Evolutionary conservation across 2,797 vertebrate species (phyloP), one percentile per base, ranked within the genome.

Genomic region (Etheostoma perlongum): DNA sequence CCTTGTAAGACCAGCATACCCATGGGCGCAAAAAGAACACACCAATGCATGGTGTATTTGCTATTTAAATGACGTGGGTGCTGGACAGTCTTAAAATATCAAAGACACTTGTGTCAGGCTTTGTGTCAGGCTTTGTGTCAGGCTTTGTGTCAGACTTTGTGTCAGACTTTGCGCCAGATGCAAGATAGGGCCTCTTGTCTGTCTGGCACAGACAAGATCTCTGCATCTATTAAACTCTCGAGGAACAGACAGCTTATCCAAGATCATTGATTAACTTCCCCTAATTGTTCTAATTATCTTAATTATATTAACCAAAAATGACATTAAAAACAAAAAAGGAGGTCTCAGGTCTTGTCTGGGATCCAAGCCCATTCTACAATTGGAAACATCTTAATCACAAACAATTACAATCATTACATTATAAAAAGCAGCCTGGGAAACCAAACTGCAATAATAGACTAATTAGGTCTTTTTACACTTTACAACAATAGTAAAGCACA

Each of bases 201-300:
- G 36, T 36, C 36, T 40, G 74, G 49, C 73, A 58, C 57, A 85
- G 78, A 78, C 82, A 75, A 83, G 78, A 74, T 63, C 81, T 81
- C 78, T 79, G 76, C 74, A 77, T 84, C 71, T 74, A 70, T 82
- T 85, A 72, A 72, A 81, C 66, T 88, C 62, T 36, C 58, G 57
- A 52, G 70, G 68, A 85, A 72, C 62, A 74, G 57, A 75, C 52
- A 79, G 67, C 60, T 68, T 54, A 71, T 76, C 86, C 64, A 71
- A 70, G 48, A 42, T 53, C 51, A 60, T 78, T 82, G 71, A 86
- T 85, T 67, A 81, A 59, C 47, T 59, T 61, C 59, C 69, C 51
- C 52, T 81, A 69, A 88, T 80, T 79, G 70, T 85, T 74, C 67
- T 51, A 69, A 84, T 85, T 21, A 76, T 74, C 72, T 84, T 69